A percentile compares a stretch with the other conserved stretches of the same genome.
Conservation (phyloP, 2,797 vertebrate species). For the Danio aesculapii region DNA sequence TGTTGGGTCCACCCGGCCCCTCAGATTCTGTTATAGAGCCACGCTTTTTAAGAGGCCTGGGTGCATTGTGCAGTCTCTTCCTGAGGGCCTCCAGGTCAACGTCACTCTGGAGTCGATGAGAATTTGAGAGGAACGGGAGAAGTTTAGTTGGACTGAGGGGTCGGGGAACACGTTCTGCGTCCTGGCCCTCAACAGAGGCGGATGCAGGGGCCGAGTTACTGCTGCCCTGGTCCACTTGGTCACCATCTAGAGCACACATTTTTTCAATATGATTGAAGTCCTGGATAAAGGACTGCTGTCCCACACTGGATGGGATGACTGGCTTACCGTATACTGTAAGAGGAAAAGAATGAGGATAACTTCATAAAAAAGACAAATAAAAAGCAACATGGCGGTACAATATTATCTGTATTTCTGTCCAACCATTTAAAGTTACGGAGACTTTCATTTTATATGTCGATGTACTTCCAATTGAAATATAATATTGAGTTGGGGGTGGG, state of each 20-base stretch:
- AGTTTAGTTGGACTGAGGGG: slow-evolving; percentile 96
- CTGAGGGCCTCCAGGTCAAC: slow-evolving; percentile 88
- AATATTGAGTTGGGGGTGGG: no score
- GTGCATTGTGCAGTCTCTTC: slow-evolving; percentile 89
- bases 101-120: slow-evolving; percentile 89
- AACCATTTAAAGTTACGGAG: background rate
- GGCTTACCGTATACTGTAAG: slow-evolving; percentile 91
- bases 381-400: background rate
- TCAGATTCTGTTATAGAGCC: slow-evolving; percentile 95
- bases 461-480: no score
- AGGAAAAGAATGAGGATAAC: background rate
- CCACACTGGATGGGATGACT: slow-evolving; percentile 75
- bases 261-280: slow-evolving; percentile 68
- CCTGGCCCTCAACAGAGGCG: slow-evolving; percentile 39
- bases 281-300: slow-evolving; percentile 64
- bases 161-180: slow-evolving; percentile 77
- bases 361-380: background rate
- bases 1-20: slow-evolving; percentile 89
- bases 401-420: background rate
- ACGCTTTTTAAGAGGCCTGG: slow-evolving; percentile 93
- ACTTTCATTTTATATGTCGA: no score
- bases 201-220: background rate
- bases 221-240: slow-evolving; percentile 63
- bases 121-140: slow-evolving; percentile 90
- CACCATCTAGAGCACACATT: slow-evolving; percentile 65